phyloP scores from a whole-genome alignment of 2,113 vertebrate genomes.

The Hassar affinis region DNA sequence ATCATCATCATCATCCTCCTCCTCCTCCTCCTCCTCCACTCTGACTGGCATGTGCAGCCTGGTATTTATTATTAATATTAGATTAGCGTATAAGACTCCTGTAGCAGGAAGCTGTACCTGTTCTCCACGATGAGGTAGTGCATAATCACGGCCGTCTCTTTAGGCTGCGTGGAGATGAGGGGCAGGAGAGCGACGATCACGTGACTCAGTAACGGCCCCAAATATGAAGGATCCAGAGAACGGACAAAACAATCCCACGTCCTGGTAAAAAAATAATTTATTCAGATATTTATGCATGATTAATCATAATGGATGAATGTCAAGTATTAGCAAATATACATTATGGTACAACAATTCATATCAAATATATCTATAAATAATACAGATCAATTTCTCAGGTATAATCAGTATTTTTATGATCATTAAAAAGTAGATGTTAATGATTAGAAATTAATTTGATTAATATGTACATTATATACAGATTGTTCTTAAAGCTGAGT shows the following conservation, averaged over 20 bases:
- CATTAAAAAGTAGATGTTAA: neutral
- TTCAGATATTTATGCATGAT: neutral
- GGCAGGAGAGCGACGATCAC: slow-evolving; percentile 94
- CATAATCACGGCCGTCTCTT: slow-evolving; percentile 89
- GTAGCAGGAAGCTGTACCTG: slow-evolving; percentile 72
- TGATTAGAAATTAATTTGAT: neutral
- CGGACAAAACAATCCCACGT: slow-evolving; percentile 96
- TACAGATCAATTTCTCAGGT: too few species aligned
- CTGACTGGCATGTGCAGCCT: too few species aligned
- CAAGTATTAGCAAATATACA: neutral
- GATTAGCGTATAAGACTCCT: neutral
- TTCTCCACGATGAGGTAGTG: slow-evolving; percentile 92
- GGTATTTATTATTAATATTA: neutral
- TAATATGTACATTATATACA: neutral
- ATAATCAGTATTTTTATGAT: neutral
- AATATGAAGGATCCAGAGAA: slow-evolving; percentile 84
- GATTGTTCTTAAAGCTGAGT: neutral
- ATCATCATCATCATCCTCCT: too few species aligned
- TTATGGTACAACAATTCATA: neutral
- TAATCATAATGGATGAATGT: neutral
- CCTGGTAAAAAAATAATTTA: slow-evolving; percentile 62
- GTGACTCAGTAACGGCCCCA: slow-evolving; percentile 94
- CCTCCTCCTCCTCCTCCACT: too few species aligned
- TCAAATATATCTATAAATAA: neutral
- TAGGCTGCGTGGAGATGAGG: slow-evolving; percentile 86